phyloP scores from a whole-genome alignment of 2,797 vertebrate genomes.

The Melanotaenia boesemani region DNA sequence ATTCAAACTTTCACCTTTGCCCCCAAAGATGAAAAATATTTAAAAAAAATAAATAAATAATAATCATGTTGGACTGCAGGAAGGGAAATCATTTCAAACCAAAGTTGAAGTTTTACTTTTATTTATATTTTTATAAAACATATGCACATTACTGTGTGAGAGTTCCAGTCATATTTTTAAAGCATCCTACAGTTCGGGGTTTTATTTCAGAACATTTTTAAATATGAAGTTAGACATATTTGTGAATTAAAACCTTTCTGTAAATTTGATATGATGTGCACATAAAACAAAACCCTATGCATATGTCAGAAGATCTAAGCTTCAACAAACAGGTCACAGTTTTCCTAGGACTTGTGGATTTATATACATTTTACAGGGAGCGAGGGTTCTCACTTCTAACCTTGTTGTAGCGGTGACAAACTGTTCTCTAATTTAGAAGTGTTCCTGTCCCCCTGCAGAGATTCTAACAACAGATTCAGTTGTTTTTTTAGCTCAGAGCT shows the following conservation, averaged over 20 bases:
- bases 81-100: background rate
- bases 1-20: background rate
- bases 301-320: background rate
- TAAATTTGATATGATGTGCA: too few relatives aligned
- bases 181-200: background rate
- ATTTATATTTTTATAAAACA: background rate
- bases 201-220: background rate
- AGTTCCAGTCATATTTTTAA: background rate
- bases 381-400: too few relatives aligned
- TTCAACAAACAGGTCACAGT: background rate
- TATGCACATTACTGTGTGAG: background rate
- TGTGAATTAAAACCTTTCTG: too few relatives aligned
- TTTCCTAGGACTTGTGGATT: too few relatives aligned
- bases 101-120: too few relatives aligned
- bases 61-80: background rate
- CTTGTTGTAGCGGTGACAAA: background rate
- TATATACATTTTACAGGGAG: too few relatives aligned
- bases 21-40: background rate
- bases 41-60: background rate
- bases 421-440: background rate
- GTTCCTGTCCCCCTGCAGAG: background rate
- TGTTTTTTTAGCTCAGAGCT: background rate
- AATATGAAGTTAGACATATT: too few relatives aligned
- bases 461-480: background rate
- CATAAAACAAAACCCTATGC: too few relatives aligned